Base-by-base conservation (phyloP, 2,113 vertebrate genomes). In the Aplodontia rufa region DNA sequence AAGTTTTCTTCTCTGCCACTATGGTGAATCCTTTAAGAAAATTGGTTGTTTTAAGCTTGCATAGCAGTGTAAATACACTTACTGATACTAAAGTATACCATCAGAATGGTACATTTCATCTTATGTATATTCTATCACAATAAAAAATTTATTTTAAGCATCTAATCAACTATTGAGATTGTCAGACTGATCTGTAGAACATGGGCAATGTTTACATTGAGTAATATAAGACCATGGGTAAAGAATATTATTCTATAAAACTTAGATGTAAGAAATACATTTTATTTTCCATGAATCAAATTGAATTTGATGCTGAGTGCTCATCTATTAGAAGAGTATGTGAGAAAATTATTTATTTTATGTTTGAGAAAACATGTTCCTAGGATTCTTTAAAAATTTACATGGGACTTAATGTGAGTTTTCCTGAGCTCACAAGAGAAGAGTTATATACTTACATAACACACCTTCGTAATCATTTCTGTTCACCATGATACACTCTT, bases 201-300 rank as follows among this genome's bases (percentile, higher is more conserved):
- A 28, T 14, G 35, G 62, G n/a, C 42, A 47, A 20, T 91, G 80
- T 79, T 95, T 91, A 82, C 32, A 53, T 47, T 45, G 6, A 45
- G 26, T n/a, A n/a, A 69, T 69, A 0, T 64, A 83, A 90, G 79
- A 81, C 28, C 62, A n/a, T 86, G 76, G 28, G n/a, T 49, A 85
- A 72, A 40, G 71, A 81, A 30, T 78, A 55, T 95, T 90, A 83
- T 53, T 51, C n/a, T 66, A 17, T 55, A 81, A 30, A 40, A 58
- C 26, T 81, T n/a, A 76, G 82, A 35, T 53, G 1, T 20, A 90
- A 62, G 55, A 84, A 81, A 88, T 87, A 53, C 12, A 35, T 68
- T 86, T 96, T 93, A 81, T 87, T 96, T 95, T 78, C 24, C 45
- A 10, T 78, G 88, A 58, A 58, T 93, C 37, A 96, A 81, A 87